These are phyloP conservation scores for Zeuzera pyrina DNA, from an alignment of 2,888 invertebrate species.

Conservation along the genomic window DNA sequence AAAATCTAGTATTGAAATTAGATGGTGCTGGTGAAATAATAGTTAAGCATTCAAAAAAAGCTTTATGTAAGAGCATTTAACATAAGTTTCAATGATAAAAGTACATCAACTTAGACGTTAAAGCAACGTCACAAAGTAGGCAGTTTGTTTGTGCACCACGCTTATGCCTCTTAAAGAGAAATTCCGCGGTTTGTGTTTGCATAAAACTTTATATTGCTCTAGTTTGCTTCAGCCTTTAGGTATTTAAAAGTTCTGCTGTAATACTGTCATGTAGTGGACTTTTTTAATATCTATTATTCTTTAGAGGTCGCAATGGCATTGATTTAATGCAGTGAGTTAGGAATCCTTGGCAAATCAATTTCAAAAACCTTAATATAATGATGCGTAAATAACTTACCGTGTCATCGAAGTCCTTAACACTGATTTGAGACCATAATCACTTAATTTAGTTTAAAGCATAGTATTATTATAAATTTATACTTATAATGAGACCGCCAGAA, in stretches of 20 bases:
- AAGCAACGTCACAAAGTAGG: no score
- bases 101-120: no score
- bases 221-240: constrained; percentile 34
- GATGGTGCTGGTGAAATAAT: no score
- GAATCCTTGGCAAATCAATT: constrained; percentile 31
- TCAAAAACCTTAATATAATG: constrained; percentile 40
- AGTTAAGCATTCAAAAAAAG: no score
- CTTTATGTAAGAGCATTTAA: no score
- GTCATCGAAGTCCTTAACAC: constrained; percentile 62
- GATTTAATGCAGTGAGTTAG: constrained; percentile 1
- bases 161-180: constrained; percentile 33
- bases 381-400: constrained; percentile 49
- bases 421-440: constrained; percentile 63
- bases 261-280: no score
- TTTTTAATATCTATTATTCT: constrained; percentile 25
- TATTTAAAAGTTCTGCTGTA: constrained; percentile 32
- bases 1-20: no score
- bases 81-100: no score
- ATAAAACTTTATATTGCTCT: constrained; percentile 54
- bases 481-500: constrained; percentile 63
- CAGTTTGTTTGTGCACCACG: constrained; percentile 34
- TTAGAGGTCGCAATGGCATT: no score
- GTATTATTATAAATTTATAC: constrained; percentile 68
- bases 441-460: constrained; percentile 60
- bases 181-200: constrained; percentile 35